phyloP scores from a whole-genome alignment of 1,140 invertebrate genomes.

The Lepidostoma basale region DNA sequence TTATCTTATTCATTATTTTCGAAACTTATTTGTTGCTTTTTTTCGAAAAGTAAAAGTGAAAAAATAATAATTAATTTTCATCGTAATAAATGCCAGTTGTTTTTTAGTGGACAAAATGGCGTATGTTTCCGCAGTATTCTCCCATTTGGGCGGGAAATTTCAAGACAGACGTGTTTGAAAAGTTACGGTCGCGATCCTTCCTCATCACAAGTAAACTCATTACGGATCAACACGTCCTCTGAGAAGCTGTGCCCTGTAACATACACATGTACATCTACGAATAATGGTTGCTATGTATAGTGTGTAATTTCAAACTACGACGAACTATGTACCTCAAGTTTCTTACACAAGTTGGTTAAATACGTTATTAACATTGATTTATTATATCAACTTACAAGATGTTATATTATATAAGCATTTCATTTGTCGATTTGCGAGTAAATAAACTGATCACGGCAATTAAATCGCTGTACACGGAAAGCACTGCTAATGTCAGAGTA shows the following conservation, averaged over 20 bases:
- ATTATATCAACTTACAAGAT: too few species aligned
- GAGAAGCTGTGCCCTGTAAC: not conserved
- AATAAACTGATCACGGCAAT: too few species aligned
- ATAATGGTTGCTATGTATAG: not conserved
- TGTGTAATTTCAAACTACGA: not conserved
- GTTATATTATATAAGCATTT: too few species aligned
- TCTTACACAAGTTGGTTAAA: too few species aligned
- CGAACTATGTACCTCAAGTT: not conserved
- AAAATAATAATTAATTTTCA: not conserved
- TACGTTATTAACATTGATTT: too few species aligned
- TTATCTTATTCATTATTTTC: not conserved
- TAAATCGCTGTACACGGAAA: too few species aligned
- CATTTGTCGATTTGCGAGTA: too few species aligned
- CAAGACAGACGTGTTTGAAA: not conserved
- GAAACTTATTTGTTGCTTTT: not conserved
- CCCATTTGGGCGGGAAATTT: too few species aligned
- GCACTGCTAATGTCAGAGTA: too few species aligned
- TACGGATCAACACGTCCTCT: not conserved
- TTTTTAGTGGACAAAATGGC: not conserved
- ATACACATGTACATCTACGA: not conserved
- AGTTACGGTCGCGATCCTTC: not conserved
- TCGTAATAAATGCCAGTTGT: not conserved
- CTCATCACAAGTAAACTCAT: conserved; percentile 12
- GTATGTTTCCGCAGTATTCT: not conserved
- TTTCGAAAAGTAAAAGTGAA: not conserved